Evolutionary conservation across 1,140 invertebrate species (phyloP), one percentile per base, ranked within the genome.

Genomic region (Pissodes strobi): DNA sequence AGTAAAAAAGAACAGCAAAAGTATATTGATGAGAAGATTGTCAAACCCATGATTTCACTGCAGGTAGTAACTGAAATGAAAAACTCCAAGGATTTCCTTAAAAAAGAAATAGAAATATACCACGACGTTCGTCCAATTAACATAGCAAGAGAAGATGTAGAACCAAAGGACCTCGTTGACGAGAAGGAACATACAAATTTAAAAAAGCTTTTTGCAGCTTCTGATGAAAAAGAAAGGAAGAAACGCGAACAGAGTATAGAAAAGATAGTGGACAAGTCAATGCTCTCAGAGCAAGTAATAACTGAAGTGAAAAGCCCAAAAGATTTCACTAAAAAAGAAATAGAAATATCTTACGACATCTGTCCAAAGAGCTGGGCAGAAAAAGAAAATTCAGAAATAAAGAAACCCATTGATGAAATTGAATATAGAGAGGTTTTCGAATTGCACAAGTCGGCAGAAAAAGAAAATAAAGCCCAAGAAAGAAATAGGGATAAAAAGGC

Each of bases 331-430:
- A 38, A 66, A 38, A 45, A 57, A 37, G 72, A 73, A 64, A 48
- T 73, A 19, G 34, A 53, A 30, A 61, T 65, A 12, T n/a, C n/a
- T n/a, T n/a, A n/a, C n/a, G n/a, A n/a, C n/a, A n/a, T 70, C 1
- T 18, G 59, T 23, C 64, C 64, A 2, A 41, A 56, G 12, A 17
- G 30, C 2, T 18, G 8, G 15, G 2, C 5, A 48, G 25, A 12
- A 46, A 6, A 0, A 27, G 17, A n/a, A n/a, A n/a, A n/a, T n/a
- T n/a, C n/a, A n/a, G n/a, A n/a, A n/a, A n/a, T n/a, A n/a, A n/a
- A n/a, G n/a, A n/a, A n/a, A n/a, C n/a, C n/a, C n/a, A n/a, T n/a
- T 70, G 25, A 68, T 43, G 56, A 72, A 39, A 69, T 69, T 46
- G 66, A 65, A 4, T 21, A 18, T 18, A 1, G 9, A 18, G 2